A percentile compares a stretch with the other conserved stretches of the same genome.
These are phyloP conservation scores for Chymomyza fuscimana DNA, from an alignment of 2,888 invertebrate species.

Conservation along the genomic window DNA sequence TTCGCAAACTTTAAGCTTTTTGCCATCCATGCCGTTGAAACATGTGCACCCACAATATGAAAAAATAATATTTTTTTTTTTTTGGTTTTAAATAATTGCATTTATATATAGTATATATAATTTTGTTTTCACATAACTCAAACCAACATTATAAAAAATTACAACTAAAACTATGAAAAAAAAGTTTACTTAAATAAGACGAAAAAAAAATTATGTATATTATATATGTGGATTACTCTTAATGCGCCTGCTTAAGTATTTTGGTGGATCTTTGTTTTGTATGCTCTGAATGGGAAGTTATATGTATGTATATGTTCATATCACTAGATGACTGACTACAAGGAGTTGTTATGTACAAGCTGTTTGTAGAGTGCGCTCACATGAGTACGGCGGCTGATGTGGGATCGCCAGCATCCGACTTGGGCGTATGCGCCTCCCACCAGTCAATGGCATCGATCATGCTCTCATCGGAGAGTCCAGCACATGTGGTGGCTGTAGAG, in stretches of 20 bases:
- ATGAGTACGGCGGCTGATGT: constrained; percentile 19
- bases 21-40: too few species aligned
- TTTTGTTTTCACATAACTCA: constrained; percentile 22
- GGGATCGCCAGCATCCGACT: constrained; percentile 68
- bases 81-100: not conserved
- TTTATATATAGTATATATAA: constrained; percentile 21
- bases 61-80: not conserved
- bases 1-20: too few species aligned
- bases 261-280: constrained; percentile 36
- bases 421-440: constrained; percentile 81
- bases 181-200: constrained; percentile 31
- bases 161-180: constrained; percentile 28
- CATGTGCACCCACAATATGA: not conserved
- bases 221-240: constrained; percentile 1
- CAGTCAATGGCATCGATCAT: constrained; percentile 82
- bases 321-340: constrained; percentile 16
- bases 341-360: constrained; percentile 5
- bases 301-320: constrained; percentile 10
- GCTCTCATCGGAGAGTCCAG: constrained; percentile 80
- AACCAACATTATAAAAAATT: constrained; percentile 40
- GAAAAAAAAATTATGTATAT: constrained; percentile 35
- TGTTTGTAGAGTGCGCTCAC: constrained; percentile 10
- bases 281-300: constrained; percentile 7
- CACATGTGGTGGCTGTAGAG: constrained; percentile 54
- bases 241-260: constrained; percentile 9